These are phyloP conservation scores for Coelopa pilipes DNA, from an alignment of 2,888 invertebrate species.

Conservation along the genomic window DNA sequence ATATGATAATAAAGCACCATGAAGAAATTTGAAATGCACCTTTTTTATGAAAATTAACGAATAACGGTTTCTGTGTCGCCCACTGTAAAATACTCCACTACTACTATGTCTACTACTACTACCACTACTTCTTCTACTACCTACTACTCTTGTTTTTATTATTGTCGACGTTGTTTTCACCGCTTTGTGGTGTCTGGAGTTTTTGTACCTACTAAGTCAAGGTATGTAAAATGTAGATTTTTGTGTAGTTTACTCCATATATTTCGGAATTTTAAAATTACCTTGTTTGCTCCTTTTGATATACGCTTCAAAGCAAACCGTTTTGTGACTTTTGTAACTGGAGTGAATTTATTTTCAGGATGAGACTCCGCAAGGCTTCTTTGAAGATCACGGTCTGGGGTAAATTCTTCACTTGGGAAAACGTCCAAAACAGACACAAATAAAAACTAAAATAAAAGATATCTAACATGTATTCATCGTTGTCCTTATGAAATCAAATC, in stretches of 20 bases:
- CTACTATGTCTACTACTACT: constrained; percentile 16
- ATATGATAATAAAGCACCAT: not conserved
- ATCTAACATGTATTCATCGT: constrained; percentile 15
- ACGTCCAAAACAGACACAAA: constrained; percentile 10
- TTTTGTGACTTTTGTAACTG: constrained; percentile 17
- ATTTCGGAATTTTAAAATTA: not conserved
- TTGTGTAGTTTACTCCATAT: constrained; percentile 6
- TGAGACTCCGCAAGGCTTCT: constrained; percentile 99
- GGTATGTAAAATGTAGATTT: constrained; percentile 30
- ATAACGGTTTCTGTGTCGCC: not conserved
- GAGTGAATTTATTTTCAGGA: constrained; percentile 80
- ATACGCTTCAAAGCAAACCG: constrained; percentile 5
- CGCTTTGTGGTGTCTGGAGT: constrained; percentile 32
- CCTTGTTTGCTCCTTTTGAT: not conserved
- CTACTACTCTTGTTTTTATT: constrained; percentile 14
- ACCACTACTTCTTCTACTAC: constrained; percentile 15
- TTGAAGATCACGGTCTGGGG: constrained; percentile 98
- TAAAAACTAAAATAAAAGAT: not conserved
- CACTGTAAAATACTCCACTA: constrained; percentile 9
- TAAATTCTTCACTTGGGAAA: constrained; percentile 68
- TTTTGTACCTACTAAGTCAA: constrained; percentile 11
- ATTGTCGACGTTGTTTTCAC: constrained; percentile 27
- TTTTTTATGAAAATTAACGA: not conserved
- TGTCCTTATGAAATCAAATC: constrained; percentile 12
- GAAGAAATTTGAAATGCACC: not conserved